Evolutionary conservation across 2,888 invertebrate genomes (phyloP), one percentile per base, ranked within the genome.

Genomic region (Spodoptera picta): DNA sequence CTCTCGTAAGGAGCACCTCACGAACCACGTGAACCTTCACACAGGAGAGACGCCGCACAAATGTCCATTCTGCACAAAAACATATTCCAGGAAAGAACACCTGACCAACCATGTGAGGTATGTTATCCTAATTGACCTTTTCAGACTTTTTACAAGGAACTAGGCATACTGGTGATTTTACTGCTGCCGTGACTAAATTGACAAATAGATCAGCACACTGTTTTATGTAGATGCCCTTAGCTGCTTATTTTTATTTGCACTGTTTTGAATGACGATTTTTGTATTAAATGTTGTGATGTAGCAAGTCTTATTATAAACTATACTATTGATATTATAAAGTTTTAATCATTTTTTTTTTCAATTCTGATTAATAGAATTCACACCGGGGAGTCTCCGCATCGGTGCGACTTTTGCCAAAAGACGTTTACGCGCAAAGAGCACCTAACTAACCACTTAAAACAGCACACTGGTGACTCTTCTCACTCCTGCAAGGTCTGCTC

Each of bases 1-100:
- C 91, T 97, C 97, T 68, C 95, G 98, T 83, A 98, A 98, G 94
- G 98, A 98, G 92, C 98, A 98, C 88, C 97, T 97, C 86, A 97
- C 97, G 92, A 97, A 97, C 94, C 97, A 98, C 93, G 97, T 97
- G 84, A 96, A 97, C 95, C 96, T 97, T 55, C 96, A 96, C 84
- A 96, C 96, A 7, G 95, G 97, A 12, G 96, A 96, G 90, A 96
- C 96, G 51, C 97, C 97, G 23, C 96, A 97, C 87, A 95, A 96
- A 80, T 97, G 97, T 85, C 96, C 96, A 71, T 96, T 96, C 90
- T 96, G 96, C 86, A 96, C 96, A 84, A 96, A 96, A 86, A 96
- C 96, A 23, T 97, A 96, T 91, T 96, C 96, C 44, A 94, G 97
- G 79, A 96, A 97, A 88, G 97, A 97, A 87, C 97, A 97, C 81